A percentile compares a stretch with the other conserved stretches of the same genome.
Evolutionary conservation across 2,888 invertebrate species (phyloP).

Genomic region (Coleophora flavipennella): DNA sequence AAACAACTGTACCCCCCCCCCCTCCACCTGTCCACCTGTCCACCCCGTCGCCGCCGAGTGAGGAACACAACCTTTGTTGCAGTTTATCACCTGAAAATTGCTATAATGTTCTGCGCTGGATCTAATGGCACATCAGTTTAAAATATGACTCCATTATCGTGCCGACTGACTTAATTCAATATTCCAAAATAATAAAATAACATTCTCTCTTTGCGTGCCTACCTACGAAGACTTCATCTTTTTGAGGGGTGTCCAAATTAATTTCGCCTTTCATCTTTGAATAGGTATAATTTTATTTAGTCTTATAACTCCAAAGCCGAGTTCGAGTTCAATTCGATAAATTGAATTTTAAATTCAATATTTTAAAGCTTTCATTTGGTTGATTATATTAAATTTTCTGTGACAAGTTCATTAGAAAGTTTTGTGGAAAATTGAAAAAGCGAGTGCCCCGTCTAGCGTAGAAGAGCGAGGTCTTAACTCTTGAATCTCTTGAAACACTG

Average conservation of each 20-base stretch:
- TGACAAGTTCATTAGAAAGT: background rate
- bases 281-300: background rate
- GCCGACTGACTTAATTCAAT: too few relatives aligned
- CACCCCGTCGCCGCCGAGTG: too few relatives aligned
- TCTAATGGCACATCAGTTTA: background rate
- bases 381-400: background rate
- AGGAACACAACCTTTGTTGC: background rate
- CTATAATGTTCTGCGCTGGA: background rate
- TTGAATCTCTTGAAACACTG: background rate
- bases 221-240: too few relatives aligned
- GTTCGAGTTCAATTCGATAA: background rate
- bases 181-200: too few relatives aligned
- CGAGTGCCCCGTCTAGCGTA: background rate
- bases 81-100: background rate
- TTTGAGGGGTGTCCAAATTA: too few relatives aligned
- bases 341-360: background rate
- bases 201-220: too few relatives aligned
- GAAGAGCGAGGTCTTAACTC: background rate
- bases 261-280: too few relatives aligned
- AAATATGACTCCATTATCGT: background rate
- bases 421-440: conserved; percentile 1
- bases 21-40: too few relatives aligned
- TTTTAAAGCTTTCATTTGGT: background rate
- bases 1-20: too few relatives aligned
- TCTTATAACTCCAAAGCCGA: background rate